Conservation (phyloP, 2,888 invertebrate species). For the Mamestra brassicae region DNA sequence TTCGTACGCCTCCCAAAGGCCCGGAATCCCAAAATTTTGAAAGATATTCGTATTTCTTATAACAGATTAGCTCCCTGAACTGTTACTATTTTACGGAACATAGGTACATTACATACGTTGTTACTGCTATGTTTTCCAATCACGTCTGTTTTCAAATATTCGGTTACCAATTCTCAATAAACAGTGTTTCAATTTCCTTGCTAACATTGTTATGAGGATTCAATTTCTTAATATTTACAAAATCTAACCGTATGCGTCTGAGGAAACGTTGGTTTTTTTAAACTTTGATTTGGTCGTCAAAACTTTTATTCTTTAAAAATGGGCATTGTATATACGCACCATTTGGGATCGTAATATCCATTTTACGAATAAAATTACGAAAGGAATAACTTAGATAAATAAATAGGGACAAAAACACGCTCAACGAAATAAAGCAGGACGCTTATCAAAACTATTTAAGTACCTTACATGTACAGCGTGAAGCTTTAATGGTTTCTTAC, state of each 20-base stretch:
- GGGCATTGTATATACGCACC: no score
- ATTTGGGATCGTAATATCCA: no score
- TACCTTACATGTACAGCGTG: no score
- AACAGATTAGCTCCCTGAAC: background rate
- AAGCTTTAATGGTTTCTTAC: no score
- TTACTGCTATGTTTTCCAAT: constrained; percentile 8
- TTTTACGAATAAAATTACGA: no score
- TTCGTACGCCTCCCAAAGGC: no score
- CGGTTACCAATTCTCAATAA: constrained; percentile 22
- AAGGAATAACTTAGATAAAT: no score
- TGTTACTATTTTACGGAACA: background rate
- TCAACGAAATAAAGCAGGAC: no score
- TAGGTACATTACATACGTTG: constrained; percentile 2
- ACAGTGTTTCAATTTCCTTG: constrained; percentile 33
- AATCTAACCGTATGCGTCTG: background rate
- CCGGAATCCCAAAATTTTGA: no score
- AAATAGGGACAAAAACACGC: no score
- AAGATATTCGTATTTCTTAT: background rate
- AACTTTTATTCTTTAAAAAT: no score
- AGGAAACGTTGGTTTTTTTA: background rate
- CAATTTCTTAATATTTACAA: constrained; percentile 31
- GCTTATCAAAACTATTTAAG: no score
- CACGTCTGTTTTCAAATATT: constrained; percentile 30
- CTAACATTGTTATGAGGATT: constrained; percentile 27
- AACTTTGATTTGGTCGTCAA: background rate